Base-by-base conservation (phyloP, 2,888 invertebrate species). In the Andrena bucephala region DNA sequence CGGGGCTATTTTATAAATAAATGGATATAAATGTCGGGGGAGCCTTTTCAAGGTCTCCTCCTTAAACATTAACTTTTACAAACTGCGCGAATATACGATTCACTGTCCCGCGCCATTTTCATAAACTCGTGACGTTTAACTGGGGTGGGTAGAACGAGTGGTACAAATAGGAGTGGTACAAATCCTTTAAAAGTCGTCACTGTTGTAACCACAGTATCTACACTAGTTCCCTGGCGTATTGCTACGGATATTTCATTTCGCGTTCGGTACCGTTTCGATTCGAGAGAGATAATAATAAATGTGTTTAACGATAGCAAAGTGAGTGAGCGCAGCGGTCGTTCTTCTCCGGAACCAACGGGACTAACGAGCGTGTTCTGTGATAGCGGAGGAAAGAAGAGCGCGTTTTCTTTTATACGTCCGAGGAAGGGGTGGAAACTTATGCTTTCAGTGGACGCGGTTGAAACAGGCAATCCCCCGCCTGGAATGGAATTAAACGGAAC, bases 11-110 rank as follows among this genome's bases (percentile, higher is more conserved):
- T 71, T 65, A 80, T 31, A 71, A 80, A 81, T 82, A 85, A 85
- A 86, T 87, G 77, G 71, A 78, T 77, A 80, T 62, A 83, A 85
- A 88, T 78, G 78, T 62, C 16, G 59, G 27, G 24, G 54, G 76
- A 52, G 36, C 8, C 77, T 81, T 60, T 59, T 62, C 63, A 57
- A 78, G 73, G 29, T 54, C 20, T 16, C 42, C 8, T 77, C n/a
- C 31, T 50, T 57, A 42, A 59, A 72, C 57, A 36, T 74, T 74
- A 60, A 67, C 59, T 48, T 71, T n/a, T 52, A 33, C 66, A 77
- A 77, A 77, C 65, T 52, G 7, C 6, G 24, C 50, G 33, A 7
- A 29, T 16, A 20, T 20, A 7, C 31, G n/a, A 36, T n/a, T 36
- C 16, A 16, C 52, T 59, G n/a, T 13, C 20, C 16, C 29, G 16